Conservation (phyloP, 2,797 vertebrate genomes). For the Molossus molossus region DNA sequence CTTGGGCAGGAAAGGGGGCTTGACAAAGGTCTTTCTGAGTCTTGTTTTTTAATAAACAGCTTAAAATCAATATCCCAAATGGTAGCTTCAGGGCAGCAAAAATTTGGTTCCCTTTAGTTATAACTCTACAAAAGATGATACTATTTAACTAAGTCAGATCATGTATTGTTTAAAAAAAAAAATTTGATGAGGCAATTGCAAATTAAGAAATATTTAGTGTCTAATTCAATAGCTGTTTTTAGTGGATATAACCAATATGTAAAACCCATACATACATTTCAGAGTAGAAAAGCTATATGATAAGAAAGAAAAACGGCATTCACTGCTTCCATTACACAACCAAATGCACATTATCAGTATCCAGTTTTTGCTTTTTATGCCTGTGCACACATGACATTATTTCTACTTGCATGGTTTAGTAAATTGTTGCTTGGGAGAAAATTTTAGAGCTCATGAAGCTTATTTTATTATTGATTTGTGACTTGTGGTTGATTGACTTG, state of each 20-base stretch:
- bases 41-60: too few relatives aligned
- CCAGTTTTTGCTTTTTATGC: background rate
- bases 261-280: conserved; percentile 25
- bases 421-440: conserved; percentile 70
- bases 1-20: too few relatives aligned
- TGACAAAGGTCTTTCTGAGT: too few relatives aligned
- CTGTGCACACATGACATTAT: background rate
- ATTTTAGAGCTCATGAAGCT: conserved; percentile 77
- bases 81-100: too few relatives aligned
- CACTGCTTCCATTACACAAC: background rate
- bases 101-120: too few relatives aligned
- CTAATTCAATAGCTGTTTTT: background rate
- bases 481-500: conserved; percentile 83
- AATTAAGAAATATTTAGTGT: background rate
- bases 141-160: background rate
- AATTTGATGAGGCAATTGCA: background rate
- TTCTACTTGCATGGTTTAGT: conserved; percentile 58
- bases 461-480: conserved; percentile 84
- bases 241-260: background rate
- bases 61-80: too few relatives aligned
- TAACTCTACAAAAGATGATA: background rate
- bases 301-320: background rate
- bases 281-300: background rate
- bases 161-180: background rate
- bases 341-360: background rate